phyloP scores from a whole-genome alignment of 1,140 invertebrate genomes.

The Drosophila chauvacae region DNA sequence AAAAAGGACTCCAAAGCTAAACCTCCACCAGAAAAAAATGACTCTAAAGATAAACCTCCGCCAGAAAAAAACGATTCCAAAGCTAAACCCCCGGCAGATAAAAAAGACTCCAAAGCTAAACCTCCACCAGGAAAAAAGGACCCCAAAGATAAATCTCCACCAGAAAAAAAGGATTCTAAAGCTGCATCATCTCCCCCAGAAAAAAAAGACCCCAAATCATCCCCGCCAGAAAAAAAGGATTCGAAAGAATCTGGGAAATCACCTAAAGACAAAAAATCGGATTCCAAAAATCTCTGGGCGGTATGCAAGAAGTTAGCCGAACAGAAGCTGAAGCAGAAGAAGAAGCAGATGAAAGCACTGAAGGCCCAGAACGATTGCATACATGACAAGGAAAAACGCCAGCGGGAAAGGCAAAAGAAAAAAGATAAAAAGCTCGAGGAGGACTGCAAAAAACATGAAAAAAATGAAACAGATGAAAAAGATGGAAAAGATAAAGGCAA shows the following conservation, averaged over 20 bases:
- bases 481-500: background rate
- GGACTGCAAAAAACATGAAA: conserved; percentile 16
- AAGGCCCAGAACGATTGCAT: conserved; percentile 2
- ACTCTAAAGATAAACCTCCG: background rate
- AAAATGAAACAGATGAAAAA: background rate
- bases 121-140: background rate
- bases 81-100: background rate
- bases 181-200: background rate
- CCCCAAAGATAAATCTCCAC: background rate
- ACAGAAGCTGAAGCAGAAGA: conserved; percentile 4
- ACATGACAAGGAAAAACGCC: conserved; percentile 9
- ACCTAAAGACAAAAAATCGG: background rate
- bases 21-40: background rate
- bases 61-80: background rate
- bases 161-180: background rate
- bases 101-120: background rate
- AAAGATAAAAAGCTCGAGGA: conserved; percentile 12
- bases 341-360: background rate
- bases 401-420: background rate
- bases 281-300: background rate
- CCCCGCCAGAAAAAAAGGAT: background rate
- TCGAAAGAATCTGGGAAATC: background rate
- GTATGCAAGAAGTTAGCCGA: conserved; percentile 25
- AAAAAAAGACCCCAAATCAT: background rate
- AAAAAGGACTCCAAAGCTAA: background rate